Base-by-base conservation (phyloP, 2,888 invertebrate genomes). In the Mycalesis mineus region DNA sequence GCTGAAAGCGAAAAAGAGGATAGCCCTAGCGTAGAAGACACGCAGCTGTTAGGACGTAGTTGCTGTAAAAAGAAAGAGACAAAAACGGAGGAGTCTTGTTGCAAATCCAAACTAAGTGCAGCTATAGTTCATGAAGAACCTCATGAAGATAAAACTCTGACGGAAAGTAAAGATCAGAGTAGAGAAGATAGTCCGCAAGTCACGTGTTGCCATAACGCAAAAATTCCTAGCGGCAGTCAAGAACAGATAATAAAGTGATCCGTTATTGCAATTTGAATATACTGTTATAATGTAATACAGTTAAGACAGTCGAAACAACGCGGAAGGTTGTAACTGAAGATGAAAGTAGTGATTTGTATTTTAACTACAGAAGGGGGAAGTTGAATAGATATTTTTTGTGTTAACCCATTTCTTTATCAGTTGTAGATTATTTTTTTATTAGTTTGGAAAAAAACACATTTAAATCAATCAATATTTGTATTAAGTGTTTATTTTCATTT, bases 161-260 rank as follows among this genome's bases (percentile, higher is more conserved):
- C 74, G 40, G 70, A 74, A 42, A 71, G 67, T 9, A 65, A 60
- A 11, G 65, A 8, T 13, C 71, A 72, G 31, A 58, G 50, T 0
- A 68, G 86, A 37, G 88, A 88, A 63, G 72, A 77, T 36, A 87
- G 82, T 55, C 88, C 88, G 0, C 80, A 84, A 60, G 78, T 88
- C 40, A 76, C 81, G 9, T 89, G 88, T 66, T 88, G 87, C 60
- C 80, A 78, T 51, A 75, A 77, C 61, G 55, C 71, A 0, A 81
- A 74, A 57, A 40, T 67, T 0, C 67, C 77, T 1, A 77, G 79
- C 11, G 86, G 82, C 15, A 88, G 88, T 61, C 88, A 87, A 62
- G 88, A 88, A 60, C 82, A 87, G 58, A 88, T 89, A 44, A 68
- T 85, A 33, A 75, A 76, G 55, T 62, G 62, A 62, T 33, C 36